Percentiles rank a stretch among this genome's conserved stretches.
Evolutionary conservation across 2,113 vertebrate species (phyloP).

Genomic region (Channa maculata): DNA sequence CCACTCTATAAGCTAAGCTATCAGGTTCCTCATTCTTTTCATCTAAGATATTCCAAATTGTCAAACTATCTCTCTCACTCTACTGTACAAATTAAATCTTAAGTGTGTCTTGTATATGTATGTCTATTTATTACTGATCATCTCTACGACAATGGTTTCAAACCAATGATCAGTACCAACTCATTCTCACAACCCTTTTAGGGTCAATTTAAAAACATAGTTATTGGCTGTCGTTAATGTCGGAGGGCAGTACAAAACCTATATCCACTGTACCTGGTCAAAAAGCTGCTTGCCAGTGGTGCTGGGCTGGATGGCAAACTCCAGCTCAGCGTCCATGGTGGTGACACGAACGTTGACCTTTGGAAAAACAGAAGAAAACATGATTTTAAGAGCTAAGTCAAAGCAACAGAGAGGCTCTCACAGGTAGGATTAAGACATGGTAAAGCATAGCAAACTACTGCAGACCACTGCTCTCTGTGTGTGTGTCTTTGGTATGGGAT

Average conservation of each 20-base stretch:
- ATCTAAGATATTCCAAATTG: no score
- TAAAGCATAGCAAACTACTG: constrained; percentile 20
- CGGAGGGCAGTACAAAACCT: not conserved
- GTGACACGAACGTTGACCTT: constrained; percentile 97
- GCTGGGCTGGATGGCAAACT: constrained; percentile 96
- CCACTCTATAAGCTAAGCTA: no score
- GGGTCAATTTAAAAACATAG: not conserved
- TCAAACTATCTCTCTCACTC: no score
- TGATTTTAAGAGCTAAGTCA: constrained; percentile 29
- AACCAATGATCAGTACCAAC: no score
- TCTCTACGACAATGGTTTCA: no score
- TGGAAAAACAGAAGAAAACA: constrained; percentile 43
- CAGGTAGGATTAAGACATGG: not conserved
- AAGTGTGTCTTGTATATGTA: no score
- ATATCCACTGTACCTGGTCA: constrained; percentile 87
- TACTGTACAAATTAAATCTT: not conserved
- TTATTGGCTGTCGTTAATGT: not conserved
- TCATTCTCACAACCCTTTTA: no score
- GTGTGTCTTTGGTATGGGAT: constrained; percentile 34
- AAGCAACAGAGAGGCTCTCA: constrained; percentile 33
- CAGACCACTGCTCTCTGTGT: constrained; percentile 19
- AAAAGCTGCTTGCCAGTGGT: constrained; percentile 97
- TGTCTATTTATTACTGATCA: no score
- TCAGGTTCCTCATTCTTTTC: no score
- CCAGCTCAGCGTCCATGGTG: constrained; percentile 97